Evolutionary conservation across 2,888 invertebrate species (phyloP).

Genomic region (Mellilla xanthometata): DNA sequence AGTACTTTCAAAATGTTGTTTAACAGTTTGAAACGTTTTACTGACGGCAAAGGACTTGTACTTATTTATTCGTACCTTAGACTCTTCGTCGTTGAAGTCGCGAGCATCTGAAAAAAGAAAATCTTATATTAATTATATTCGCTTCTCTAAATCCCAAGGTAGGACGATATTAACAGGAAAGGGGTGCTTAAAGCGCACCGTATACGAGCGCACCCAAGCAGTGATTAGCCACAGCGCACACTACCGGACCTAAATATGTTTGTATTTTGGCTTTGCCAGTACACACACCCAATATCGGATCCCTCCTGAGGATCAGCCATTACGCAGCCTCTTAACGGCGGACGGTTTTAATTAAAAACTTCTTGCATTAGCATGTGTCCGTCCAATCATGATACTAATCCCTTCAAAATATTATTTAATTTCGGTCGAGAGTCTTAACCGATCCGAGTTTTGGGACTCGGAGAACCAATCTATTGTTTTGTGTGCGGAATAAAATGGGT

Average conservation of each 20-base stretch:
- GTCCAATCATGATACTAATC: conserved; percentile 70
- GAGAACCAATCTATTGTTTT: conserved; percentile 34
- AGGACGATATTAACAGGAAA: conserved; percentile 52
- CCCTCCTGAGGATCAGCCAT: conserved; percentile 78
- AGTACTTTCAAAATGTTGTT: conserved; percentile 52
- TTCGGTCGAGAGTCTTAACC: conserved; percentile 43
- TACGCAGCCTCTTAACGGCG: conserved; percentile 80
- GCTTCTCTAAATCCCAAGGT: conserved; percentile 27
- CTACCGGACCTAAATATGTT: conserved; percentile 81
- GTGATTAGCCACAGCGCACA: conserved; percentile 73
- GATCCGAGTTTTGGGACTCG: conserved; percentile 29
- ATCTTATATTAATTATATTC: conserved; percentile 18
- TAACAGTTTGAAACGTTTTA: conserved; percentile 48
- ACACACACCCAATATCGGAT: conserved; percentile 74
- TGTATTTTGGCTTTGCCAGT: conserved; percentile 73
- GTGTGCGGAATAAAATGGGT: conserved; percentile 29
- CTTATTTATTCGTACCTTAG: conserved; percentile 58
- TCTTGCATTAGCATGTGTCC: conserved; percentile 79
- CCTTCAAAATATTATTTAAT: conserved; percentile 76
- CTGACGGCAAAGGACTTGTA: conserved; percentile 28
- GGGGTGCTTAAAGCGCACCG: conserved; percentile 61
- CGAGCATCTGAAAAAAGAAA: conserved; percentile 69
- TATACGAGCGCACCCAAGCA: conserved; percentile 58
- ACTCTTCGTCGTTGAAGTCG: conserved; percentile 59
- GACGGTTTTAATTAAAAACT: conserved; percentile 82